Evolutionary conservation across 2,797 vertebrate genomes (phyloP).

Genomic region (Tenualosa thibaudeaui): DNA sequence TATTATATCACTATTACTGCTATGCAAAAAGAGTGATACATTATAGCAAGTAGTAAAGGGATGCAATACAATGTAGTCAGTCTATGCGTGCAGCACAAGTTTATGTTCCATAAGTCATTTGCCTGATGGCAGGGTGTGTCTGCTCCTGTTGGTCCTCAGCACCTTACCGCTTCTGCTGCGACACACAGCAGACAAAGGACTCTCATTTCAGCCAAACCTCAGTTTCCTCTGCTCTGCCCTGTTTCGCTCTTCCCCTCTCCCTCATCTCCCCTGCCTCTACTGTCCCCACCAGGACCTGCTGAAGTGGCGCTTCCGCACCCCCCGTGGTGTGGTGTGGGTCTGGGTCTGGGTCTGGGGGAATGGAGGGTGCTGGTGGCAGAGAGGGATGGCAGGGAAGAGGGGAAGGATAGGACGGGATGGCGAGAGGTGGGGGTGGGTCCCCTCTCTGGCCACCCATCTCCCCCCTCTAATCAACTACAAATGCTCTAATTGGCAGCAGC

Average conservation of each 20-base stretch:
- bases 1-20: too few relatives aligned
- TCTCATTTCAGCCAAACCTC: too few relatives aligned
- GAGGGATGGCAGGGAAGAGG: neutral
- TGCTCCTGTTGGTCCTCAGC: too few relatives aligned
- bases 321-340: neutral
- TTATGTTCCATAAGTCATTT: too few relatives aligned
- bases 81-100: too few relatives aligned
- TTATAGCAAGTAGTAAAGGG: too few relatives aligned
- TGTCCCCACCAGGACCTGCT: conserved; percentile 14
- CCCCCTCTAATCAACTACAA: conserved; percentile 79
- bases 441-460: conserved; percentile 58
- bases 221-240: too few relatives aligned
- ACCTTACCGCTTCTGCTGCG: too few relatives aligned
- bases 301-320: conserved; percentile 1
- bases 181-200: too few relatives aligned
- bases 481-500: conserved; percentile 82
- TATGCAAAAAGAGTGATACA: too few relatives aligned
- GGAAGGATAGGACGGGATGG: neutral
- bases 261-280: neutral
- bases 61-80: too few relatives aligned
- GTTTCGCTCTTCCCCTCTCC: neutral
- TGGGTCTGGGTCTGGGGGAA: conserved; percentile 26
- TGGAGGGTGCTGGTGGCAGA: neutral
- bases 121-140: too few relatives aligned
- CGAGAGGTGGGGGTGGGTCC: conserved; percentile 29